Conservation (phyloP, 2,113 vertebrate species). For the Boleophthalmus pectinirostris region DNA sequence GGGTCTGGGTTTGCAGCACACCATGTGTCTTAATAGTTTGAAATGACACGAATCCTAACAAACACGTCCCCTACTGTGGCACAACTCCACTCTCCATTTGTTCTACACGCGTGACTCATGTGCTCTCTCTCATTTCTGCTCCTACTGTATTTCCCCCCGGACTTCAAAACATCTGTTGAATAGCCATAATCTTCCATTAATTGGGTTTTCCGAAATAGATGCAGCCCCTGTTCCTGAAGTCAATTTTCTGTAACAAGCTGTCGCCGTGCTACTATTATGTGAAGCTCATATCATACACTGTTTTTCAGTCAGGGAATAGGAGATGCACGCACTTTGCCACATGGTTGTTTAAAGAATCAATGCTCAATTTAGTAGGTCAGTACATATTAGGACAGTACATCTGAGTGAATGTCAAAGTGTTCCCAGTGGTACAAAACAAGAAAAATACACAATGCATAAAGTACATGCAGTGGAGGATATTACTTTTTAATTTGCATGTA, state of each 20-base stretch:
- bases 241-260: constrained; percentile 41
- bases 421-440: neutral
- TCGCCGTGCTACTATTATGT: neutral
- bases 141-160: neutral
- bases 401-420: neutral
- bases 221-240: constrained; percentile 19
- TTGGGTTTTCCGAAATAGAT: constrained; percentile 21
- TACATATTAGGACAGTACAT: neutral
- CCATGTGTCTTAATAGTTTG: neutral
- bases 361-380: neutral
- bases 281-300: constrained; percentile 23
- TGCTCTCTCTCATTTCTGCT: constrained; percentile 12
- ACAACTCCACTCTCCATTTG: constrained; percentile 7
- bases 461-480: neutral
- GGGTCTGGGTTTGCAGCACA: constrained; percentile 19
- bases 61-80: constrained; percentile 32
- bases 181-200: constrained; percentile 15
- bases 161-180: constrained; percentile 16
- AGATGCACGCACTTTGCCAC: constrained; percentile 14
- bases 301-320: constrained; percentile 5
- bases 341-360: constrained; percentile 7
- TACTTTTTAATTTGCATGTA: neutral
- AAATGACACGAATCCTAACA: constrained; percentile 35
- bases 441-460: neutral
- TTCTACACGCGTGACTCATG: constrained; percentile 23